Evolutionary conservation across 2,113 vertebrate species (phyloP).

Genomic region (Panurus biarmicus): DNA sequence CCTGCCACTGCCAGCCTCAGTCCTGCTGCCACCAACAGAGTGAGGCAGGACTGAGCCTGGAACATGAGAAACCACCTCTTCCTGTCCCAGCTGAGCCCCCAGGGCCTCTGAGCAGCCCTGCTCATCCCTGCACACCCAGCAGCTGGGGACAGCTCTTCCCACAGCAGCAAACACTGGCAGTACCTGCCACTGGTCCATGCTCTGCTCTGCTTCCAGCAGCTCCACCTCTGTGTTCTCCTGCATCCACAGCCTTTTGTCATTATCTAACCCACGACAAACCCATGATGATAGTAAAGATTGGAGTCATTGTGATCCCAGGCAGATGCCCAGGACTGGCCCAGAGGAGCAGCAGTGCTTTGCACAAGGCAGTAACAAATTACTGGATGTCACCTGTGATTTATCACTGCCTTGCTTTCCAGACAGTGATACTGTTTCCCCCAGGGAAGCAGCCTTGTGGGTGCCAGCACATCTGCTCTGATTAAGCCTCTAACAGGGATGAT

Average conservation of each 20-base stretch:
- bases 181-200: accelerated
- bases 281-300: not conserved
- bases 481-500: not conserved
- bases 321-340: not conserved
- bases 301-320: not conserved
- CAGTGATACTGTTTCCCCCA: not conserved
- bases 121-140: not conserved
- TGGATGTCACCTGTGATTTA: constrained; percentile 28
- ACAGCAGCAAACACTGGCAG: accelerated
- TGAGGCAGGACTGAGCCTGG: not conserved
- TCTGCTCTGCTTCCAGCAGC: not conserved
- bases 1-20: not conserved
- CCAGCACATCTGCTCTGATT: not conserved
- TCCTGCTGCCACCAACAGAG: accelerated
- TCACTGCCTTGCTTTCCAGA: not conserved
- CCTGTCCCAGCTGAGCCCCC: not conserved
- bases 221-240: accelerated
- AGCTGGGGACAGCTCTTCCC: not conserved
- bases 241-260: not conserved
- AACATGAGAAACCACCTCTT: not conserved
- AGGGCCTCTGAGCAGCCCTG: not conserved
- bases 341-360: not conserved
- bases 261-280: not conserved
- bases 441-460: not conserved
- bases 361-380: constrained; percentile 8